These are phyloP conservation scores for Euura lappo DNA, from an alignment of 1,140 invertebrate genomes.

Conservation along the genomic window DNA sequence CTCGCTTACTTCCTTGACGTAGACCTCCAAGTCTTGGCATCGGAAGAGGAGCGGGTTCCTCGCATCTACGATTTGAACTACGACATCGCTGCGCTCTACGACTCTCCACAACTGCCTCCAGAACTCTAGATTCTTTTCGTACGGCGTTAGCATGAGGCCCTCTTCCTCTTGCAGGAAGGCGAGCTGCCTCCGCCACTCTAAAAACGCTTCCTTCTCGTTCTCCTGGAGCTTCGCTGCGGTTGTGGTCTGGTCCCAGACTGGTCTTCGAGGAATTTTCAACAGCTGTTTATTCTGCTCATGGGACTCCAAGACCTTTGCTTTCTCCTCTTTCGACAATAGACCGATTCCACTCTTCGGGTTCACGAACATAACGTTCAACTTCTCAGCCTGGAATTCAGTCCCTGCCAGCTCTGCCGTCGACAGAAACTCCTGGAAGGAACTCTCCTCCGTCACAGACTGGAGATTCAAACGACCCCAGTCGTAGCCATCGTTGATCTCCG, in stretches of 20 bases:
- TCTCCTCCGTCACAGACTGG: constrained; percentile 95
- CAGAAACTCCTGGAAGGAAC: constrained; percentile 94
- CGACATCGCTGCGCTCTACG: constrained; percentile 93
- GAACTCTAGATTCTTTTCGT: constrained; percentile 97
- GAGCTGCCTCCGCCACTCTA: constrained; percentile 87
- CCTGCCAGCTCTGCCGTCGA: constrained; percentile 92
- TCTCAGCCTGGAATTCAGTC: constrained; percentile 91
- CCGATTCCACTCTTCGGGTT: constrained; percentile 68
- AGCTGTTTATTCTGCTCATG: constrained; percentile 72
- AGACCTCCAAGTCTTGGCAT: constrained; percentile 92
- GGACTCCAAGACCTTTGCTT: constrained; percentile 62
- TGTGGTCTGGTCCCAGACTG: constrained; percentile 79
- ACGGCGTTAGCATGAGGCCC: constrained; percentile 89
- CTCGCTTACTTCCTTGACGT: constrained; percentile 85
- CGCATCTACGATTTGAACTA: constrained; percentile 96
- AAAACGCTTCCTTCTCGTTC: constrained; percentile 81
- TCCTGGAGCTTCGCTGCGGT: constrained; percentile 78
- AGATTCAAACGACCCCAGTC: constrained; percentile 90
- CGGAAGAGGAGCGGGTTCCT: constrained; percentile 95
- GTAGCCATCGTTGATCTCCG: constrained; percentile 87
- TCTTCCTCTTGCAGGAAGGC: constrained; percentile 82
- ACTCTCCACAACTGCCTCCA: constrained; percentile 99
- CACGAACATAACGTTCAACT: constrained; percentile 84
- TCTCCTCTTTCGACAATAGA: constrained; percentile 71
- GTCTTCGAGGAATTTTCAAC: constrained; percentile 83